Percentiles rank a stretch among this genome's conserved stretches.
Conservation (phyloP, 2,113 vertebrate species). For the Boulengeromyrus knoepffleri region DNA sequence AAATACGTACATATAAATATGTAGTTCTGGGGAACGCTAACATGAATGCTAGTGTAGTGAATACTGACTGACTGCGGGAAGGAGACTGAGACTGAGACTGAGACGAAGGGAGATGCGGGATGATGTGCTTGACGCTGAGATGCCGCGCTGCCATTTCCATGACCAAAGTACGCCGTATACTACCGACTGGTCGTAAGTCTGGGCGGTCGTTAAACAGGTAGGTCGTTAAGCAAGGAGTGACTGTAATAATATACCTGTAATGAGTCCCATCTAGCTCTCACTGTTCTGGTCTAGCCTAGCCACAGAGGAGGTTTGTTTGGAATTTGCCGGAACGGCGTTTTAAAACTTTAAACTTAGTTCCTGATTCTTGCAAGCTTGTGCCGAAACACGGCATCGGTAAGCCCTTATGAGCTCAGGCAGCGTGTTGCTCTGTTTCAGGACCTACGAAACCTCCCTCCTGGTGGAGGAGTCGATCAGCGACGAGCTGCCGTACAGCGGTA, state of each 20-base stretch:
- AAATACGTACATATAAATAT: no score
- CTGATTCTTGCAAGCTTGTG: not conserved
- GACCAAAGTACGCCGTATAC: no score
- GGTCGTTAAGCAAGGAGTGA: no score
- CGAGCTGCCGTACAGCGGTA: conserved; percentile 92
- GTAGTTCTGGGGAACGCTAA: no score
- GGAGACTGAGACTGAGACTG: no score
- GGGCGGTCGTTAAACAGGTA: no score
- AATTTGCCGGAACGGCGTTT: not conserved
- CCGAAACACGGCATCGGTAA: not conserved
- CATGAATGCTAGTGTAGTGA: no score
- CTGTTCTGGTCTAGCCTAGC: not conserved
- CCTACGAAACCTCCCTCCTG: conserved; percentile 86
- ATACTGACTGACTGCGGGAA: no score
- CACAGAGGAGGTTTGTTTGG: not conserved
- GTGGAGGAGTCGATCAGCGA: conserved; percentile 95
- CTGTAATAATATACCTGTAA: not conserved
- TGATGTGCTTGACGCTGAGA: no score
- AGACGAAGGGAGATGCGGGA: no score
- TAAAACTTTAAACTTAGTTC: not conserved
- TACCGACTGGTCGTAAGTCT: no score
- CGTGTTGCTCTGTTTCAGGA: conserved; percentile 62
- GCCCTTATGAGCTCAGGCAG: not conserved
- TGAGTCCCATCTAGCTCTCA: not conserved
- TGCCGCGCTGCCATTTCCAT: no score